Evolutionary conservation across 2,113 vertebrate species (phyloP).

Genomic region (Climacteris rufus): DNA sequence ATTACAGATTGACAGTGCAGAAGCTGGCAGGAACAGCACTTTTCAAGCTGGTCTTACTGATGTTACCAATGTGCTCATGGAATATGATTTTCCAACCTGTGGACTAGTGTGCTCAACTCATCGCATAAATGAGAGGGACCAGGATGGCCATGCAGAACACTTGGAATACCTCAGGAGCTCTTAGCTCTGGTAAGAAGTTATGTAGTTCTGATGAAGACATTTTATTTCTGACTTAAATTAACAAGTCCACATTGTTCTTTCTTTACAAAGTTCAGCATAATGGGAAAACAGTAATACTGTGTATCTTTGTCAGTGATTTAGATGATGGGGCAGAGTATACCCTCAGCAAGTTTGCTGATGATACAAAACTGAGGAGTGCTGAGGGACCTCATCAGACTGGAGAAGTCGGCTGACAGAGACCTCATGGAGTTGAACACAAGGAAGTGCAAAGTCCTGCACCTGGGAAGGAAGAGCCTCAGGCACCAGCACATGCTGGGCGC

Average conservation of each 20-base stretch:
- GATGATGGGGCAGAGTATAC: not conserved
- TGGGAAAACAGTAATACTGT: not conserved
- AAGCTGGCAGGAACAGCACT: not conserved
- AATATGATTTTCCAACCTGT: not conserved
- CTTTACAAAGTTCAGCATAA: not conserved
- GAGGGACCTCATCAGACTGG: not conserved
- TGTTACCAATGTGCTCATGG: rapidly evolving
- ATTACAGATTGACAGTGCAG: not conserved
- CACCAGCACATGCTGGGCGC: not conserved
- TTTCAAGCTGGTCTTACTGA: not conserved
- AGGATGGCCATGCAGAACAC: not conserved
- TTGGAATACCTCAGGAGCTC: not conserved
- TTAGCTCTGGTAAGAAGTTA: not conserved
- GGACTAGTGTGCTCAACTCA: not conserved
- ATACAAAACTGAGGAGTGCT: not conserved
- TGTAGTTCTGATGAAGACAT: not conserved
- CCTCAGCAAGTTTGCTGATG: not conserved
- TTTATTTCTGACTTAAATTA: not conserved
- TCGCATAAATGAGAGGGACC: not conserved
- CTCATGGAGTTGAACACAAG: not conserved
- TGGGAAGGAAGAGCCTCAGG: not conserved
- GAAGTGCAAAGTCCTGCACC: not conserved
- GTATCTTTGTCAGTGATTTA: not conserved
- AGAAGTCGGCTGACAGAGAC: not conserved
- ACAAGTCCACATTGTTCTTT: not conserved